Evolutionary conservation across 37 sponge, comb jelly and placozoan genomes (phyloP), one percentile per base, ranked within the genome.

Genomic region (Mnemiopsis leidyi): DNA sequence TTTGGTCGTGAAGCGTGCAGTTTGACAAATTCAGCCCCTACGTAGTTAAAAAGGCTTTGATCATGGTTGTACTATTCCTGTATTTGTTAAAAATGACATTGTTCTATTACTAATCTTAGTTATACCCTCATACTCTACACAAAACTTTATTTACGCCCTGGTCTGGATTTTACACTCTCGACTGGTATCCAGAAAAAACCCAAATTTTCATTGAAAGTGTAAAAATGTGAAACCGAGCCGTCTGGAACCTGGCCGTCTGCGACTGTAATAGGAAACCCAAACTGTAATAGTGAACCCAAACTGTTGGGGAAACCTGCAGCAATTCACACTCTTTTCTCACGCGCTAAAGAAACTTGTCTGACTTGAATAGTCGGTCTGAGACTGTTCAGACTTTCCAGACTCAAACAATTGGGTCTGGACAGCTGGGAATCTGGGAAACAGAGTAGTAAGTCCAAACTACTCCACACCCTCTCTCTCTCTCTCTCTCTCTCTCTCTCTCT

Each of bases 401-500:
- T 13, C 13, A 5, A 5, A 13, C 9, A 48, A 48, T 48, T 48
- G 61, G 61, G 13, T 48, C 61, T 13, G 13, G 61, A 13, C 61
- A 48, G 61, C 9, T 71, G 75, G 75, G 7, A 28, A 24, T n/a
- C 25, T 13, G 18, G 68, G 68, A 13, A 67, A 67, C 68, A 67
- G 18, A 67, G 18, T 67, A 21, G 18, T 67, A 13, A 21, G 18
- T 67, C 18, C 18, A 13, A 67, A 21, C 68, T 67, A 21, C 20
- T 20, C 20, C 68, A 21, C 68, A 67, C 68, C 20, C 68, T 67
- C 68, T 67, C 68, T 67, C 68, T 67, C 68, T 67, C 68, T 67
- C 68, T 67, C 68, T 67, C 68, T 67, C 68, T 67, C 68, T 67
- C 68, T 67, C 68, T 67, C 68, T 67, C 68, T 67, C 68, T 67